phyloP scores from a whole-genome alignment of 2,888 invertebrate species.

The Noctua janthina region DNA sequence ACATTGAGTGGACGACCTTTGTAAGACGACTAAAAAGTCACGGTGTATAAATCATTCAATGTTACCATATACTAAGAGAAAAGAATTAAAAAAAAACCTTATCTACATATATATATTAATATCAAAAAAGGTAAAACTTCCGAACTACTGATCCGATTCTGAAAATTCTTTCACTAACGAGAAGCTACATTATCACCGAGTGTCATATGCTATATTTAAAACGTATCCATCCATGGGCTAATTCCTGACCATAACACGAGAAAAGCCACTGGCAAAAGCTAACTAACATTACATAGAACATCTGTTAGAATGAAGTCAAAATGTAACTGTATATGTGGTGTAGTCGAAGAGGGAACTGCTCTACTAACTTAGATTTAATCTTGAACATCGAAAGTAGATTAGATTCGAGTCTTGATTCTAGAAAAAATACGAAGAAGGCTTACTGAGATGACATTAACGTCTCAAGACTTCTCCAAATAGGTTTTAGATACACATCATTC shows the following conservation, averaged over 20 bases:
- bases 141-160: no score
- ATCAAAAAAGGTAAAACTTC: no score
- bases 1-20: no score
- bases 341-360: background rate
- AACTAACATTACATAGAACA: background rate
- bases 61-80: background rate
- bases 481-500: background rate
- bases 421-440: background rate
- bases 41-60: background rate
- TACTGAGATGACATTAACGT: background rate
- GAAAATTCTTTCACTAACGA: no score
- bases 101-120: background rate
- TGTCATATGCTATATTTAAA: slow-evolving; percentile 3
- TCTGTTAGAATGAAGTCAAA: background rate
- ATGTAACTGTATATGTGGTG: background rate
- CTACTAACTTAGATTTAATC: slow-evolving; percentile 4
- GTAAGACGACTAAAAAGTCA: no score
- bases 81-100: background rate
- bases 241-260: background rate
- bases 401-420: background rate
- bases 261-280: background rate
- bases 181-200: background rate
- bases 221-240: background rate
- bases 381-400: background rate
- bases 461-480: background rate